Base-by-base conservation (phyloP, 2,113 vertebrate species). In the Meleagris gallopavo region DNA sequence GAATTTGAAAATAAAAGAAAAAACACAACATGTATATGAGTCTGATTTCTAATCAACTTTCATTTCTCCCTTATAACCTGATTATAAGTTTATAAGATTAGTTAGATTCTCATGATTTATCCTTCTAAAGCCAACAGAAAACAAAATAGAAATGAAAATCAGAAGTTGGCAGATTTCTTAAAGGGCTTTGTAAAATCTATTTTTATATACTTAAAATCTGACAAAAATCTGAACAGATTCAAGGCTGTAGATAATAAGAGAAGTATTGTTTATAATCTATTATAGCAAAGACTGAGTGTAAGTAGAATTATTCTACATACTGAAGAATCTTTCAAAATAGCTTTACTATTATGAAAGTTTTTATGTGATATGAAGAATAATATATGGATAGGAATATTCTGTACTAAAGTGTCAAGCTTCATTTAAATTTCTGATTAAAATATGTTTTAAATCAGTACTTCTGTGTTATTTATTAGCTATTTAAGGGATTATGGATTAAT, bases 341-440 rank as follows among this genome's bases (percentile, higher is more conserved):
- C 75, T 82, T 64, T 74, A 66, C 27, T 65, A 6, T 45, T 55
- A 4, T 40, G 89, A 50, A 13, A 24, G 20, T 19, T 74, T 84
- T 85, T 79, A 81, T 22, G n/a, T 57, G 9, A 41, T 57, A 74
- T 13, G 57, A 36, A n/a, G 46, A 67, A 25, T n/a, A 22, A 57
- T 55, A 52, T 61, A 76, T 17, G 6, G 17, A 76, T 70, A 50
- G 15, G 82, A 86, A 89, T 30, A 61, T 3, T 89, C 89, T 29
- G 5, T 54, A 73, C 24, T 65, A 25, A 89, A 40, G 32, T 46
- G 74, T 64, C 0, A 0, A 73, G 25, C 13, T 76, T 36, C 58
- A 83, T n/a, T 55, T 90, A 79, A 67, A 89, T 16, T 6, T 17
- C 58, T 21, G 9, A 62, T 17, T 85, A 90, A 83, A 82, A 74